Evolutionary conservation across 1,140 invertebrate genomes (phyloP), one percentile per base, ranked within the genome.

Genomic region (Contarinia nasturtii): DNA sequence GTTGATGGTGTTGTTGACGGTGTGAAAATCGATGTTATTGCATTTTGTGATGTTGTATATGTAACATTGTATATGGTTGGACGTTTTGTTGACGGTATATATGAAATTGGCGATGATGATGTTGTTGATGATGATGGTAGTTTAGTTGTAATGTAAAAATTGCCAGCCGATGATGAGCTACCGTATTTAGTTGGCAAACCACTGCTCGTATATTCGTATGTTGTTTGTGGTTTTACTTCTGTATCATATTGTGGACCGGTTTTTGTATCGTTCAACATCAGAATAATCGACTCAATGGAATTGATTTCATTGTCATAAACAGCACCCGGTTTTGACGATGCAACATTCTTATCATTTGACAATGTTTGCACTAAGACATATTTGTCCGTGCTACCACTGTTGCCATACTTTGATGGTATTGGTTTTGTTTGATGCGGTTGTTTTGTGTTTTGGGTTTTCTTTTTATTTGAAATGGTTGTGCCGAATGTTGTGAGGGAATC

Each of bases 181-280:
- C 41, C 18, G 18, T 43, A 43, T 18, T 18, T 43, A 20, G 10
- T 38, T 3, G 12, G 15, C 36, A 17, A 38, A 3, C 12, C 15
- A 14, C 12, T 38, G 36, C 15, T 17, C 12, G 36, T n/a, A 14
- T 38, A 38, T 5, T 38, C 36, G 5, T 38, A 17, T 7, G 36
- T 38, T 5, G 5, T 17, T 38, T 51, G 36, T 53, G 59, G 15
- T 20, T 22, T n/a, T 17, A 8, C 10, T 21, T 27, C 37, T 3
- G 36, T 15, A 43, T 42, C 46, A 48, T 64, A 64, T 42, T 54
- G 57, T 37, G 61, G 61, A 0, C 61, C 61, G 15, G 69, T 68
- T 47, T 64, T 69, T n/a, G 68, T 72, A 17, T 74, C 70, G 52
- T 79, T 79, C 14, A 80, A 54, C 57, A 79, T 77, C 27, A 76